Conservation (phyloP, 2,797 vertebrate species). For the Rhynchonycteris naso region DNA sequence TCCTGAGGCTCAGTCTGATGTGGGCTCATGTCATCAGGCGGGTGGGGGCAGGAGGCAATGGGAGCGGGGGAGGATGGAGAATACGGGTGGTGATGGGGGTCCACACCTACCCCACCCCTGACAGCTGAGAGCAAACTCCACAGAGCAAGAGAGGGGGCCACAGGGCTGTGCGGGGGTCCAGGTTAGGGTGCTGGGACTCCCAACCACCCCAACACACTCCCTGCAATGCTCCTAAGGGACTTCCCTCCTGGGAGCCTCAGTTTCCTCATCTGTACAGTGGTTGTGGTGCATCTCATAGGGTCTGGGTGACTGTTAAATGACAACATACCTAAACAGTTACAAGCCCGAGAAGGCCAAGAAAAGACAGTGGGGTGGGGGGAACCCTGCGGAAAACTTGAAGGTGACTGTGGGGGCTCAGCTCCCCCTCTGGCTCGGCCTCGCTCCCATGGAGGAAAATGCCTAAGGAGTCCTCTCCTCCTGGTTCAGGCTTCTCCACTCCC, state of each 20-base stretch:
- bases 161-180: not conserved
- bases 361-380: not conserved
- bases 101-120: not conserved
- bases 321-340: not conserved
- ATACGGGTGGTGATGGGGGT: accelerated
- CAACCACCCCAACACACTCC: not conserved
- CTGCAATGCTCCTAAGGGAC: not conserved
- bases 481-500: constrained; percentile 35
- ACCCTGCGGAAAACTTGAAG: constrained; percentile 61
- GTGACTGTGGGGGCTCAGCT: constrained; percentile 75
- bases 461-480: not conserved
- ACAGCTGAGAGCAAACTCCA: not conserved
- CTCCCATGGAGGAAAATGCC: constrained; percentile 67
- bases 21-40: not conserved
- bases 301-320: not conserved
- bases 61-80: not conserved
- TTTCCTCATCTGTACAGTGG: constrained; percentile 37
- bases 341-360: not conserved
- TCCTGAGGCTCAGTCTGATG: too few relatives aligned
- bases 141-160: not conserved
- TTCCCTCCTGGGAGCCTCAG: not conserved
- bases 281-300: not conserved
- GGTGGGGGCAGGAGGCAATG: not conserved
- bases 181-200: not conserved
- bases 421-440: constrained; percentile 74